A percentile compares a stretch with the other conserved stretches of the same genome.
Conservation (phyloP, 2,888 invertebrate species). For the Seira musarum region DNA sequence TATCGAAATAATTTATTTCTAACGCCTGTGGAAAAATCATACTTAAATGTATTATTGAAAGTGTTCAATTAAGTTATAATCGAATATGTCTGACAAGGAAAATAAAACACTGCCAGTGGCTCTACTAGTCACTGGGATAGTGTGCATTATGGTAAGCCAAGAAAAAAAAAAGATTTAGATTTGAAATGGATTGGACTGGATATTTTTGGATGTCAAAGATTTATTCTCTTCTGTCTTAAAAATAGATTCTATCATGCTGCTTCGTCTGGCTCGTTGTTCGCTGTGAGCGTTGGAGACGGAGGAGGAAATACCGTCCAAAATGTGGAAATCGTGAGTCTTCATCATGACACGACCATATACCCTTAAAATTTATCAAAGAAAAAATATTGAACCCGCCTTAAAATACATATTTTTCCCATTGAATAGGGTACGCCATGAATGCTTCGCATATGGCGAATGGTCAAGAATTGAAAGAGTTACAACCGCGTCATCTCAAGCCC, state of each 20-base stretch:
- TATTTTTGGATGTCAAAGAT: not conserved
- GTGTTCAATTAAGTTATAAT: conserved; percentile 28
- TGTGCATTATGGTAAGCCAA: conserved; percentile 60
- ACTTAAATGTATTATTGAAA: conserved; percentile 25
- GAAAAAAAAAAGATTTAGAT: too few species aligned
- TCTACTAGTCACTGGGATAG: conserved; percentile 52
- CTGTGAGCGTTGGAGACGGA: conserved; percentile 53
- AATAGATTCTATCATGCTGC: conserved; percentile 50
- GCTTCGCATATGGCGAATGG: conserved; percentile 51
- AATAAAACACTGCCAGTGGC: conserved; percentile 54
- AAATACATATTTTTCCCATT: not conserved
- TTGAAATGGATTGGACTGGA: not conserved
- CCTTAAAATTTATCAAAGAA: too few species aligned
- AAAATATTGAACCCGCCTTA: not conserved
- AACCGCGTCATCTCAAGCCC: conserved; percentile 45
- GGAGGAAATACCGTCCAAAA: conserved; percentile 54
- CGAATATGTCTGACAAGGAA: conserved; percentile 50
- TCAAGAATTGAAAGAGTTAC: conserved; percentile 42
- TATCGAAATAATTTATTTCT: too few species aligned
- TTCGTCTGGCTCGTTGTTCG: conserved; percentile 60
- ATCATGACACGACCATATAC: not conserved
- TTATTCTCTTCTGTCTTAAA: not conserved
- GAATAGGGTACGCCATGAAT: conserved; percentile 35
- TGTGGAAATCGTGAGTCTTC: conserved; percentile 31
- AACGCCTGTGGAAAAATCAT: too few species aligned